These are phyloP conservation scores for Drosophila trichaetosa DNA, from an alignment of 2,888 invertebrate species.

Conservation along the genomic window DNA sequence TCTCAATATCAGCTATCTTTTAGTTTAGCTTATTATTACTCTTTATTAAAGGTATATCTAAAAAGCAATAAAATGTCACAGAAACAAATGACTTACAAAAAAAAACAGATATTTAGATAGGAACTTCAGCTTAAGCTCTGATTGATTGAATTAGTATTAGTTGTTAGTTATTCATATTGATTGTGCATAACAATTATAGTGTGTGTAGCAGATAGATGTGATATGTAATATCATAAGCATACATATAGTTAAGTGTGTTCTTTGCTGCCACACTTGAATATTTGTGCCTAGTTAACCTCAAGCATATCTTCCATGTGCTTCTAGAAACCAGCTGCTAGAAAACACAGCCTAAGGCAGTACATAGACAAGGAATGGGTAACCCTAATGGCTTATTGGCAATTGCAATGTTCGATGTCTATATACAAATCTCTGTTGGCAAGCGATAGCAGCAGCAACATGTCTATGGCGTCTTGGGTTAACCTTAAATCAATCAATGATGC, in stretches of 20 bases:
- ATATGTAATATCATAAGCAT: neutral
- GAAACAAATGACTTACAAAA: neutral
- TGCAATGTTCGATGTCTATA: slow-evolving; percentile 29
- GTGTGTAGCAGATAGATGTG: neutral
- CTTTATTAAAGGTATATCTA: neutral
- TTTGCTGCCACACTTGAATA: neutral
- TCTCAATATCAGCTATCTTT: neutral
- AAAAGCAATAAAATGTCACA: neutral
- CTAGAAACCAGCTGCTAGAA: too few relatives aligned
- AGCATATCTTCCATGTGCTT: too few relatives aligned
- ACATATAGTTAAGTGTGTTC: neutral
- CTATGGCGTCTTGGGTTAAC: slow-evolving; percentile 71
- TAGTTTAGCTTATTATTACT: neutral
- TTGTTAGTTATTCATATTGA: neutral
- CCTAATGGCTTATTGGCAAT: slow-evolving; percentile 41
- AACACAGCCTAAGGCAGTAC: neutral
- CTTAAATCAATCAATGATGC: slow-evolving; percentile 81
- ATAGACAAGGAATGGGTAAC: slow-evolving; percentile 21
- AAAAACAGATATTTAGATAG: neutral
- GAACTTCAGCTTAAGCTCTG: neutral
- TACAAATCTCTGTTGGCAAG: slow-evolving; percentile 61
- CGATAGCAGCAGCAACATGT: slow-evolving; percentile 36
- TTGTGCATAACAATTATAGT: neutral
- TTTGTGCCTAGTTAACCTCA: neutral
- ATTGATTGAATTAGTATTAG: neutral